Evolutionary conservation across 2,113 vertebrate genomes (phyloP), one percentile per base, ranked within the genome.

Genomic region (Irena cyanogastra): DNA sequence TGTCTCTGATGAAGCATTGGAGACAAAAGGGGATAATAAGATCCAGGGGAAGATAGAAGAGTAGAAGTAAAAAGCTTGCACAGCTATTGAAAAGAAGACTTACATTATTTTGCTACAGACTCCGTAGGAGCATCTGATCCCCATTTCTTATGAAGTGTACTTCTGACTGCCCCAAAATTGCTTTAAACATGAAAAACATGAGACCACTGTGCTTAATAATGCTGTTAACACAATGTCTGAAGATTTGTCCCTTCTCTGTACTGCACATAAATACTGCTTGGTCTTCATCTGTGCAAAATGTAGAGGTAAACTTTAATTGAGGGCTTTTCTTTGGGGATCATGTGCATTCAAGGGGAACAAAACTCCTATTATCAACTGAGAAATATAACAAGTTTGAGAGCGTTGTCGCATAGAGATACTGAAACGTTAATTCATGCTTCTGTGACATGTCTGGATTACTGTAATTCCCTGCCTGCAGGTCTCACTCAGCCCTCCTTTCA

Each of bases 1-100:
- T 82, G 76, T 94, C 64, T 94, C 81, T 86, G 84, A 71, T 88
- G 93, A 91, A 94, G 52, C 72, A 47, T 90, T 35, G 85, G 93
- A 97, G 95, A 97, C 96, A 96, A 97, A 97, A 96, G 90, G 41
- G 87, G 95, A 95, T 96, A 96, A 92, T 96, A 91, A 92, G 85
- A 92, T 95, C 79, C 89, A 97, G 89, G 91, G 79, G 94, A 96
- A 97, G 96, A 97, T 95, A 96, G 97, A 94, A 91, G 63, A 80
- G 52, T 54, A 92, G 75, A 96, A 90, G 95, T 91, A 92, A 96
- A 96, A 97, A 96, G 92, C 70, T 97, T 91, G 94, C 96, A 94
- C 89, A 94, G 88, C 95, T 97, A 47, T 94, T 84, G 96, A 83
- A 93, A 94, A 90, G 87, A 90, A 53, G 83, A 85, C 92, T 94